Base-by-base conservation (phyloP, 2,888 invertebrate species). In the Mesorhabditis sp. region DNA sequence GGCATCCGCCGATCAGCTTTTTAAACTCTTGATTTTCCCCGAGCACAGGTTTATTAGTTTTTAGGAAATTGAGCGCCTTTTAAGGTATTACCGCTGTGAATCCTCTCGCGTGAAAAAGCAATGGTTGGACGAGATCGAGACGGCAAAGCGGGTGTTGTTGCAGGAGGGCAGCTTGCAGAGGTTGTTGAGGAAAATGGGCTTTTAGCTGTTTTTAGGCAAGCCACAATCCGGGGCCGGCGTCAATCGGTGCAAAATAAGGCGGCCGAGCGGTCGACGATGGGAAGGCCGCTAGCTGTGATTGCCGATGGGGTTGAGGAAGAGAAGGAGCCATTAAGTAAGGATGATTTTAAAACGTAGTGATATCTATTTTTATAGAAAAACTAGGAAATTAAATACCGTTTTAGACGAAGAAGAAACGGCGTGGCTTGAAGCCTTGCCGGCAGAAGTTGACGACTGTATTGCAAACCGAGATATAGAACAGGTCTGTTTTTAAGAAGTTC, bases 111-210 rank as follows among this genome's bases (percentile, higher is more conserved):
- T 79, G 62, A 80, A 82, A 69, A 77, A 78, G 50, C 72, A 80
- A 7, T 85, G 84, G 84, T 74, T 84, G 62, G 84, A 84, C 50
- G 80, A 80, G 61, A 73, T 84, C 41, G 84, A 84, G 66, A 73
- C 76, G 65, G 77, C 80, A 42, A 80, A 80, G 62, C 70, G 79
- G 50, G 75, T 74, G 13, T 73, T 77, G 66, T 68, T 78, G 44
- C 74, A 76, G 45, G 81, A 77, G 74, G 82, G 73, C 73, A 83
- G 77, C 70, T 74, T 75, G 41, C 79, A 58, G 69, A 71, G 65
- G 75, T 78, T 44, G 69, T 77, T 43, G 78, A 28, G 78, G 67
- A 67, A 71, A 41, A 70, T 71, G 4, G 67, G 28, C 28, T 28
- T 28, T 2, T 28, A 28, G 28, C 28, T 28, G 28, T 28, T 28